A percentile compares a stretch with the other conserved stretches of the same genome.
Conservation (phyloP, 2,113 vertebrate species). For the Guaruba guarouba region DNA sequence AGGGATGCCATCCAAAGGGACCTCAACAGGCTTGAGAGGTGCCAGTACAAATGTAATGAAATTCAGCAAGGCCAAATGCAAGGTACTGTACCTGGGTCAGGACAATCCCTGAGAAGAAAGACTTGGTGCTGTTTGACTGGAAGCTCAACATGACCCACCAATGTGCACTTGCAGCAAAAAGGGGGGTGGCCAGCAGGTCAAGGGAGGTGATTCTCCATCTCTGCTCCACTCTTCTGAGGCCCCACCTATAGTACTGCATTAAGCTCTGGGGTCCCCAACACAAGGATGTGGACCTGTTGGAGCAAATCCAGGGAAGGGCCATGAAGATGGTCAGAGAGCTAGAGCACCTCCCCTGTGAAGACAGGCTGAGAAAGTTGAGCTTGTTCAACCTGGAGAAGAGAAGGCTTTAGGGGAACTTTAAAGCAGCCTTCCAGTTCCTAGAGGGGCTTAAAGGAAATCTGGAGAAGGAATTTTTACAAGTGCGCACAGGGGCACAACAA, state of each 20-base stretch:
- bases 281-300: neutral
- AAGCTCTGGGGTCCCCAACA: neutral
- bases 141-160: neutral
- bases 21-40: neutral
- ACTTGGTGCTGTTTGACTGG: neutral
- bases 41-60: neutral
- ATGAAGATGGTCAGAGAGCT: neutral
- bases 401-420: neutral
- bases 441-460: neutral
- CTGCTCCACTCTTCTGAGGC: too few relatives aligned
- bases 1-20: neutral
- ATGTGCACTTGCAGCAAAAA: neutral
- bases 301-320: neutral
- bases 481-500: neutral
- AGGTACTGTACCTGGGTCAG: neutral
- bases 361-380: neutral
- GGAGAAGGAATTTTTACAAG: neutral
- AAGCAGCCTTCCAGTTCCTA: neutral
- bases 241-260: neutral
- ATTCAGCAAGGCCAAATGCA: neutral
- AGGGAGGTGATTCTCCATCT: neutral
- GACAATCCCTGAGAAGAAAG: neutral
- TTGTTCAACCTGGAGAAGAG: neutral
- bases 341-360: neutral
- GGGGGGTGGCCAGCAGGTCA: fast-evolving